A percentile compares a stretch with the other conserved stretches of the same genome.
These are phyloP conservation scores for Andrena hattorfiana DNA, from an alignment of 2,888 invertebrate genomes.

Conservation along the genomic window DNA sequence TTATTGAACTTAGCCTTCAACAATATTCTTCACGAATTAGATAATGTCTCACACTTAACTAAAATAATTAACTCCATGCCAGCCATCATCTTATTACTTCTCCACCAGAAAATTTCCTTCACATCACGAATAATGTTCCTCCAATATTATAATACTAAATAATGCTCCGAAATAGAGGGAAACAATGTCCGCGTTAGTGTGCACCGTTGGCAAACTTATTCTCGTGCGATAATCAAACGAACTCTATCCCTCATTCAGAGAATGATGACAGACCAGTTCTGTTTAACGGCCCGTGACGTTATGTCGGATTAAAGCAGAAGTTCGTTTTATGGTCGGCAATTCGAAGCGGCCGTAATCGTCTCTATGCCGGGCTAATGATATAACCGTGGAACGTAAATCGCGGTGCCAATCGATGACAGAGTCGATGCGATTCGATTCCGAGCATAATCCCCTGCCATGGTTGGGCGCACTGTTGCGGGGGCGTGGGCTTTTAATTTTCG, in stretches of 20 bases:
- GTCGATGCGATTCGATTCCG: conserved; percentile 6
- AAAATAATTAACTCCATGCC: too few species aligned
- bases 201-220: conserved; percentile 15
- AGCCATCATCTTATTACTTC: too few species aligned
- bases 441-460: not conserved
- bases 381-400: conserved; percentile 52
- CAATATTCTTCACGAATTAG: too few species aligned
- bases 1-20: too few species aligned
- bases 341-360: conserved; percentile 59
- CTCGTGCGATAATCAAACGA: conserved; percentile 17
- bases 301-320: conserved; percentile 76
- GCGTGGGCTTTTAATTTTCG: conserved; percentile 2
- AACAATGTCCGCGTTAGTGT: not conserved
- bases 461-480: not conserved
- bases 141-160: not conserved
- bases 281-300: conserved; percentile 65
- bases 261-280: conserved; percentile 52
- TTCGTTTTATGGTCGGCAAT: conserved; percentile 72
- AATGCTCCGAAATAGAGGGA: not conserved
- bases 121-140: too few species aligned
- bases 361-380: conserved; percentile 53
- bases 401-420: conserved; percentile 40
- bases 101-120: too few species aligned
- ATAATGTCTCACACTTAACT: too few species aligned
- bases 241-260: conserved; percentile 36